Percentiles rank a stretch among this genome's conserved stretches.
These are phyloP conservation scores for Xenopus petersii DNA, from an alignment of 2,797 vertebrate species.

Conservation along the genomic window DNA sequence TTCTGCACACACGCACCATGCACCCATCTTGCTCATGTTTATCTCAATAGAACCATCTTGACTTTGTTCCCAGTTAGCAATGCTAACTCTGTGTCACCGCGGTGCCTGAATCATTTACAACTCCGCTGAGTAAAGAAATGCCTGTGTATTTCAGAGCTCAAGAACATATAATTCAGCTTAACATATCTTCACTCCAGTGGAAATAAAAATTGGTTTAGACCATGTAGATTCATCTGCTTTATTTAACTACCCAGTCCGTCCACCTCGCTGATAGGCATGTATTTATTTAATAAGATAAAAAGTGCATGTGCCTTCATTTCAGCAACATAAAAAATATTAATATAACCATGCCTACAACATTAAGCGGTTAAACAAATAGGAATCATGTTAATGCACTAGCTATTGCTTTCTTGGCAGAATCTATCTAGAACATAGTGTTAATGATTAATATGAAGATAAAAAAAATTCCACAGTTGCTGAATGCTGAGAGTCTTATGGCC, in stretches of 20 bases:
- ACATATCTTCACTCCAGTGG: background rate
- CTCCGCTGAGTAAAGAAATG: background rate
- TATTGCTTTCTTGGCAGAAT: constrained; percentile 70
- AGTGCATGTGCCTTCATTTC: constrained; percentile 54
- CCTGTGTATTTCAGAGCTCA: background rate
- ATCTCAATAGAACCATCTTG: constrained; percentile 6
- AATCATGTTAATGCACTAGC: constrained; percentile 67
- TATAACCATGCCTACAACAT: constrained; percentile 59
- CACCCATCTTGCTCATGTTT: background rate
- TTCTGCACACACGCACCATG: constrained; percentile 9
- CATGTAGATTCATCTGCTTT: background rate
- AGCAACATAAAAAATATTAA: constrained; percentile 61
- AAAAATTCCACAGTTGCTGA: constrained; percentile 78
- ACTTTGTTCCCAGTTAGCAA: constrained; percentile 3
- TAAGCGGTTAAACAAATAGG: constrained; percentile 55
- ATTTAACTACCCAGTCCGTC: background rate
- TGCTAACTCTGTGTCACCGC: background rate
- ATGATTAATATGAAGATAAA: constrained; percentile 82
- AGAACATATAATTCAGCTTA: background rate
- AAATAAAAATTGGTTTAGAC: background rate
- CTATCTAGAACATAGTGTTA: constrained; percentile 78
- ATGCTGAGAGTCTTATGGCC: constrained; percentile 73
- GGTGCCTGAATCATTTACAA: background rate
- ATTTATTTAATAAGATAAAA: constrained; percentile 34
- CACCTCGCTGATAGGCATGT: background rate